These are phyloP conservation scores for Gallinago media DNA, from an alignment of 2,113 vertebrate genomes.

Conservation along the genomic window DNA sequence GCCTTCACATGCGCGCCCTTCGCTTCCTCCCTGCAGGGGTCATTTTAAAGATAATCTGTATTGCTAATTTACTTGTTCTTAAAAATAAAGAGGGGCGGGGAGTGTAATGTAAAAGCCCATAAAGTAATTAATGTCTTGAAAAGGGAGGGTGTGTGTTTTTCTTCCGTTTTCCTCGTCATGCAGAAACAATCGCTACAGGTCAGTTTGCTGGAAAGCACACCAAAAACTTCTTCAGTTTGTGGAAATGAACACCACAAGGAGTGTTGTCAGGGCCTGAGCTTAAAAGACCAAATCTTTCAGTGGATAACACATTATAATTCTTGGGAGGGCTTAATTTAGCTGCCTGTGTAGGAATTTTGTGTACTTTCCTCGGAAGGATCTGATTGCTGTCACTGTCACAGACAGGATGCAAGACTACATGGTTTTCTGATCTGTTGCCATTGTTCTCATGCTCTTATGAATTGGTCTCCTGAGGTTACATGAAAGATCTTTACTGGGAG, in stretches of 20 bases:
- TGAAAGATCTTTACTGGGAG: not conserved
- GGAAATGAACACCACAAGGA: not conserved
- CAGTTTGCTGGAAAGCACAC: not conserved
- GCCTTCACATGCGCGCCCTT: rapidly evolving
- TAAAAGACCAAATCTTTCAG: not conserved
- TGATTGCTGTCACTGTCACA: not conserved
- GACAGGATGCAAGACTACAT: not conserved
- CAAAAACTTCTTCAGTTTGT: not conserved
- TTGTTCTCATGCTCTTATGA: not conserved
- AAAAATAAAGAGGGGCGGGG: not conserved
- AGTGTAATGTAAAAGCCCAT: not conserved
- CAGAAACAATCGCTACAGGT: not conserved
- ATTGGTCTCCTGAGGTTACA: not conserved
- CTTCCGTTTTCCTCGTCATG: not conserved
- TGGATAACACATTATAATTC: not conserved
- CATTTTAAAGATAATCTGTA: not conserved
- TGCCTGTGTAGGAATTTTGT: not conserved
- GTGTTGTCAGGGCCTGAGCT: not conserved
- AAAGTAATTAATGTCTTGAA: not conserved
- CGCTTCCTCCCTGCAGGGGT: not conserved
- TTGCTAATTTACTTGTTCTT: not conserved
- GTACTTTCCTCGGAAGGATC: not conserved
- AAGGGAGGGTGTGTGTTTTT: not conserved
- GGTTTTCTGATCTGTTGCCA: not conserved
- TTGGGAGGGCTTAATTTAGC: not conserved